Conservation (phyloP, 1,140 invertebrate species). For the Lordiphosa stackelbergi region DNA sequence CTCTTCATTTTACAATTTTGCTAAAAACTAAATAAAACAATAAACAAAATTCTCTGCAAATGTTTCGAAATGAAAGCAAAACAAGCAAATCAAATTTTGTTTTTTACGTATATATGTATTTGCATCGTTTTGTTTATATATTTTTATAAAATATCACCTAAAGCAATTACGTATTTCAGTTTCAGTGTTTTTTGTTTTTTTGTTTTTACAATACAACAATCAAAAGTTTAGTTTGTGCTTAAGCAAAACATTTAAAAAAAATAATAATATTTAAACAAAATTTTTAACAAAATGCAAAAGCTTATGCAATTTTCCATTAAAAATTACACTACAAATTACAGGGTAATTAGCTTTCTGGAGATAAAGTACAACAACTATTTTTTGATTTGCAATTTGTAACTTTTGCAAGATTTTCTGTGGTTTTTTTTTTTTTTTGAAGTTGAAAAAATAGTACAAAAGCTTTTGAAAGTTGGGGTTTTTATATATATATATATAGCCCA, state of each 20-base stretch:
- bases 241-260: slow-evolving; percentile 62
- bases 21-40: slow-evolving; percentile 76
- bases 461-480: slow-evolving; percentile 51
- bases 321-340: slow-evolving; percentile 55
- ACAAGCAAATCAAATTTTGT: slow-evolving; percentile 39
- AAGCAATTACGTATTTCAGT: slow-evolving; percentile 77
- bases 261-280: slow-evolving; percentile 55
- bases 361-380: slow-evolving; percentile 76
- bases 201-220: slow-evolving; percentile 73
- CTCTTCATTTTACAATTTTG: slow-evolving; percentile 76
- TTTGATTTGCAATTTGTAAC: slow-evolving; percentile 31
- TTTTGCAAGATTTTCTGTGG: slow-evolving; percentile 31
- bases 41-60: slow-evolving; percentile 43
- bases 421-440: slow-evolving; percentile 37
- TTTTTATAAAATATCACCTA: slow-evolving; percentile 77
- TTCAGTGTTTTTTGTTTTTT: slow-evolving; percentile 56
- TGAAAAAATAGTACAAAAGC: slow-evolving; percentile 76
- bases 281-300: slow-evolving; percentile 72
- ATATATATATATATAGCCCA: slow-evolving; percentile 66
- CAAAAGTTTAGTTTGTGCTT: slow-evolving; percentile 48
- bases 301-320: slow-evolving; percentile 37
- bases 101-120: slow-evolving; percentile 53
- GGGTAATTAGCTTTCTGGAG: slow-evolving; percentile 38
- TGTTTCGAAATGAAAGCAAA: slow-evolving; percentile 51
- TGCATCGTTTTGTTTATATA: slow-evolving; percentile 53